Base-by-base conservation (phyloP, 1,140 invertebrate species). In the Mizuhopecten yessoensis region DNA sequence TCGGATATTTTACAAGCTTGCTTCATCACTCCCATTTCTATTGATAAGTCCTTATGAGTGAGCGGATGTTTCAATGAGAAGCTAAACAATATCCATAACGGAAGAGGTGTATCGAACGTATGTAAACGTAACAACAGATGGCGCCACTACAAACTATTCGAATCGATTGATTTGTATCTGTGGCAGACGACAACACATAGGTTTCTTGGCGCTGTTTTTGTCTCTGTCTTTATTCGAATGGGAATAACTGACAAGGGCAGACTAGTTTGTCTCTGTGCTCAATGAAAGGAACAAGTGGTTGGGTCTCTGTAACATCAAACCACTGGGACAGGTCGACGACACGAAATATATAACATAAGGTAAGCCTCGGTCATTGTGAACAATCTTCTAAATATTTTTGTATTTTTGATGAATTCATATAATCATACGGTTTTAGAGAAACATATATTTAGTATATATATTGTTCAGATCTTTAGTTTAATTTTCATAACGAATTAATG, bases 141-240 rank as follows among this genome's bases (percentile, higher is more conserved):
- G 57, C 57, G 57, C 57, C 57, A 75, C 57, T 75, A 29, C 57
- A 5, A n/a, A 29, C 23, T 75, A 75, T 75, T 75, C 23, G n/a
- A 29, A 75, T 75, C 57, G 57, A 75, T 75, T 75, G 9, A 75
- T 75, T 75, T 75, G 57, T 75, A 75, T 75, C 57, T 17, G 57
- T 29, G 23, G 57, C 57, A 75, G 57, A 75, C 57, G 57, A 75
- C n/a, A 75, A 17, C 57, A 75, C 57, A 75, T 75, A n/a, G 57
- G 23, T 75, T 75, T 75, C 57, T 75, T 75, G 57, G 57, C 57
- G n/a, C 57, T 75, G 57, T 75, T 75, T 75, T 75, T 75, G 57
- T 75, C 57, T 75, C 57, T 75, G n/a, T 75, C 57, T 75, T 75
- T 75, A 75, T 75, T 75, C 57, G 57, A 75, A 75, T 75, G n/a